Evolutionary conservation across 2,113 vertebrate genomes (phyloP), one percentile per base, ranked within the genome.

Genomic region (Mesembrinibis cayennensis): DNA sequence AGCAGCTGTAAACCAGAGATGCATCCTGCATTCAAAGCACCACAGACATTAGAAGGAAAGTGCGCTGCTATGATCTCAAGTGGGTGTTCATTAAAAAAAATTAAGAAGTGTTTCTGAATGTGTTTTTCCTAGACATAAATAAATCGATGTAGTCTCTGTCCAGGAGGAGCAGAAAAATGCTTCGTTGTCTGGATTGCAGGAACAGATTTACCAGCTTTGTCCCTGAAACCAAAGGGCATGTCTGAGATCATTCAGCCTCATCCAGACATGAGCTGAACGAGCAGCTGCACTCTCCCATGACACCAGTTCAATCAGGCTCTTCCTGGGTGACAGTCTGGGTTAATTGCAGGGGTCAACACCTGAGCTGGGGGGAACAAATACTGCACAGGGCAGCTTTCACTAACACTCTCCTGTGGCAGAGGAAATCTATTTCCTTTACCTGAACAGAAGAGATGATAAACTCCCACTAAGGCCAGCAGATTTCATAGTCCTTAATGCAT

Each of bases 291-390:
- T 47, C 59, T 84, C 47, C 82, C 50, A 17, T 1, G 9, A 58
- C 59, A 82, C 38, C 84, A 71, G 29, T 30, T 95, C 83, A 58
- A 23, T 59, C 77, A 79, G 84, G 44, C 56, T 82, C 55, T 80
- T 90, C 67, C 84, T 11, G 6, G 56, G 29, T 91, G 55, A 74
- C 45, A 71, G 52, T n/a, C 13, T 59, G 47, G 77, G 50, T 91
- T 96, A 91, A 94, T 58, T 92, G 88, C 84, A 95, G 56, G 17
- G 56, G n/a, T 87, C 81, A 95, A 23, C 61, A 82, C 61, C 26
- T 50, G 47, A 87, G 55, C 72, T 79, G 0, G 0, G 18, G 63
- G 29, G 45, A 89, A 72, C 21, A 87, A 90, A 90, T 42, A 23
- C 50, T 72, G 44, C 56, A 49, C 52, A 42, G 62, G 20, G 36